Evolutionary conservation across 2,888 invertebrate genomes (phyloP), one percentile per base, ranked within the genome.

Genomic region (Dicycla oo): DNA sequence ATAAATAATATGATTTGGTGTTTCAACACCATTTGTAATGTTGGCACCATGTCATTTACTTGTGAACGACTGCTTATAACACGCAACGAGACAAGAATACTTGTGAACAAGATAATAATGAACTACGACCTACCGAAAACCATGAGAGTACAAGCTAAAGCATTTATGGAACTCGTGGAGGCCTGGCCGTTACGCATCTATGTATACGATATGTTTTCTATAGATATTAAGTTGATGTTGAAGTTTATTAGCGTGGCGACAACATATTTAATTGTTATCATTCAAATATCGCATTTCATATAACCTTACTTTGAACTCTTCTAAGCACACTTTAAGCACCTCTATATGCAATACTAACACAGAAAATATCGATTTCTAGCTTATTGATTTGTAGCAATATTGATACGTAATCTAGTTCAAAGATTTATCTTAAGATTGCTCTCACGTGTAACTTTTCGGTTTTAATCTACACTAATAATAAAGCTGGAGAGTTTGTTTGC

Each of bases 181-280:
- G 90, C 92, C 0, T 94, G 93, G 92, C 91, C 92, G 3, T 79
- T 93, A 30, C 81, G 86, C 0, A 87, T 93, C 20, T 88, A 83
- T 49, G 86, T 92, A 10, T 94, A 91, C 58, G 91, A 93, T 54
- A 94, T 94, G 93, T 92, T 94, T 75, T 88, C 91, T 5, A 88
- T 95, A 3, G 93, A 95, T 77, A 89, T 94, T 43, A 92, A 92
- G 4, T 81, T 95, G 3, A 91, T 94, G 84, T 85, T 94, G 20
- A 94, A 93, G 65, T 94, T 94, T 77, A 90, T 94, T 38, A 94
- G 93, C 79, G 90, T 94, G 8, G 91, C 93, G 38, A 93, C 94
- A 0, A 93, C 94, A 0, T 94, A 94, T 81, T 89, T 94, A 56
- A 93, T 95, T 83, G 89, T 94, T n/a, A 90, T 93, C 38, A 90